These are phyloP conservation scores for Rousettus leschenaultii DNA, from an alignment of 2,113 vertebrate species.

Conservation along the genomic window DNA sequence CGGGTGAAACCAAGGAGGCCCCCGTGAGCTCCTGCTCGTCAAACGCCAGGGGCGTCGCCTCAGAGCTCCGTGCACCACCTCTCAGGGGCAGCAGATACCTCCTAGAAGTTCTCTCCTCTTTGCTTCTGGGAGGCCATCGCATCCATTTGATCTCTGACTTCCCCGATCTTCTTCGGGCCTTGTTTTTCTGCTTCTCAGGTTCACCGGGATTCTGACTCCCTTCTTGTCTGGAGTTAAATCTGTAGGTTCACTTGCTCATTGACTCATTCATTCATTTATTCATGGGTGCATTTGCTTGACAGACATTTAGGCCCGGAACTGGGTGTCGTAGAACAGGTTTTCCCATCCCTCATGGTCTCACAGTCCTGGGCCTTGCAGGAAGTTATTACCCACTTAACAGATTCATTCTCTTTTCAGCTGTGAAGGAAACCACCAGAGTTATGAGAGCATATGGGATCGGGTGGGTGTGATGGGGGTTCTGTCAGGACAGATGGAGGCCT, in stretches of 20 bases:
- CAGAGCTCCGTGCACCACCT: not conserved
- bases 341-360: not conserved
- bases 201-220: not conserved
- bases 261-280: not conserved
- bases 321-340: not conserved
- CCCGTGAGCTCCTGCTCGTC: not conserved
- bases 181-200: not conserved
- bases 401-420: not conserved
- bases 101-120: not conserved
- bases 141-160: too few relatives aligned
- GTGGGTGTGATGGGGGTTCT: not conserved
- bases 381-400: accelerated
- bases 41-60: not conserved
- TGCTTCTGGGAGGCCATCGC: not conserved
- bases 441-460: too few relatives aligned
- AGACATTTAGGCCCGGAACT: not conserved
- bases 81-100: not conserved
- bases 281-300: not conserved
- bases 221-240: not conserved
- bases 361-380: not conserved
- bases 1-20: not conserved
- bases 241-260: too few relatives aligned
- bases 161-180: not conserved
- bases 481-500: not conserved
- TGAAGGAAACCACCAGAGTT: not conserved